A percentile compares a stretch with the other conserved stretches of the same genome.
These are phyloP conservation scores for Eospalax fontanierii DNA, from an alignment of 2,797 vertebrate genomes.

Conservation along the genomic window DNA sequence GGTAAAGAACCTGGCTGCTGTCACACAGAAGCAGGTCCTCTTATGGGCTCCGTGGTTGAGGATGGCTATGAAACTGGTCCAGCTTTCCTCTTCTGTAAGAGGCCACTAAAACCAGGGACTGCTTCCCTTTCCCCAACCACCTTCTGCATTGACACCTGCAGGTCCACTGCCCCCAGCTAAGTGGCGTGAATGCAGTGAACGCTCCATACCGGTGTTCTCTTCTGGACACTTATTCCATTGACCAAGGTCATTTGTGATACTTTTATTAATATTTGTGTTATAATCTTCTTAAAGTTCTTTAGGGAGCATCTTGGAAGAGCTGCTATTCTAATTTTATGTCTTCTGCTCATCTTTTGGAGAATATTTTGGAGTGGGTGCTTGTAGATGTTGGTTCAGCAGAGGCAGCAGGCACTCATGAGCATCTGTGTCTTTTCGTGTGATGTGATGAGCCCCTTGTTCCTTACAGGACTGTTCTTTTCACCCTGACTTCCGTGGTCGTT, in stretches of 20 bases:
- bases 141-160: not conserved
- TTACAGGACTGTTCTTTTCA: conserved; percentile 96
- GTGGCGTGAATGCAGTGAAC: accelerated
- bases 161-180: not conserved
- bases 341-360: conserved; percentile 54
- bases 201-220: not conserved
- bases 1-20: not conserved
- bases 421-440: not conserved
- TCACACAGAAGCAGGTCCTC: not conserved
- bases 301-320: conserved; percentile 32
- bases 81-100: not conserved
- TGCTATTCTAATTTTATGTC: conserved; percentile 16
- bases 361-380: not conserved
- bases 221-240: not conserved
- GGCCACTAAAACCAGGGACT: not conserved
- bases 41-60: not conserved
- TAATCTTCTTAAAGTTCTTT: conserved; percentile 16
- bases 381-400: not conserved
- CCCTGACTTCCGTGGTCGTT: conserved; percentile 97
- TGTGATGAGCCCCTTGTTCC: conserved; percentile 74
- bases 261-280: conserved; percentile 44
- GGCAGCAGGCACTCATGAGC: conserved; percentile 15
- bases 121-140: not conserved
- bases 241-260: conserved; percentile 15
- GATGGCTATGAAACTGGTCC: not conserved